Evolutionary conservation across 1,140 invertebrate genomes (phyloP), one percentile per base, ranked within the genome.

Genomic region (Tetragonula clypearis): DNA sequence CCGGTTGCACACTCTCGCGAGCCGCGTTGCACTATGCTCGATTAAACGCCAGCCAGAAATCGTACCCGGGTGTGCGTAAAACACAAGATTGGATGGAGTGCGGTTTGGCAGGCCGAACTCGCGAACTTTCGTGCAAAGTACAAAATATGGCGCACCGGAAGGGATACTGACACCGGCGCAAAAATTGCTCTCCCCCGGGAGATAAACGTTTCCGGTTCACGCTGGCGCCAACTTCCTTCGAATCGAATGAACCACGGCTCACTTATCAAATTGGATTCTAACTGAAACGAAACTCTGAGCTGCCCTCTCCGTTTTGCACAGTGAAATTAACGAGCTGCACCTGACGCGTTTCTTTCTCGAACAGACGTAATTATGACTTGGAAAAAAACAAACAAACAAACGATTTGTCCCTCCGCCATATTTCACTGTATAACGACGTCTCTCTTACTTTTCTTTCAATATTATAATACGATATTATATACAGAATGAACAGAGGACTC

Each of bases 201-300:
- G 82, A 84, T 72, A 69, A 84, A 84, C 76, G 82, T 62, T 79
- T 72, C 68, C 68, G 68, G 75, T 71, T 69, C 35, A 23, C 56
- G 21, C 41, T 53, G 66, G 66, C 66, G 75, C 82, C 82, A 79
- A 71, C 65, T 71, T 60, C 41, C 41, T 23, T 58, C 75, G 41
- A 60, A 79, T 72, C 75, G 75, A 71, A 53, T 21, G 41, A 72
- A 23, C 21, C 26, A 84, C 26, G 68, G 53, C 58, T 79, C 82
- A 72, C 82, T 84, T 79, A 84, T 72, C 76, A 78, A 84, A 84
- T 84, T 84, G 76, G 56, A 65, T 84, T 79, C 23, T 35, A 68
- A n/a, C 65, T n/a, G 41, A 68, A 30, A 68, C 77, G 62, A 53
- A 58, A 60, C 65, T 60, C 26, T n/a, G 21, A 41, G 41, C 30